Conservation (phyloP, 2,888 invertebrate genomes). For the Orthosia gothica region DNA sequence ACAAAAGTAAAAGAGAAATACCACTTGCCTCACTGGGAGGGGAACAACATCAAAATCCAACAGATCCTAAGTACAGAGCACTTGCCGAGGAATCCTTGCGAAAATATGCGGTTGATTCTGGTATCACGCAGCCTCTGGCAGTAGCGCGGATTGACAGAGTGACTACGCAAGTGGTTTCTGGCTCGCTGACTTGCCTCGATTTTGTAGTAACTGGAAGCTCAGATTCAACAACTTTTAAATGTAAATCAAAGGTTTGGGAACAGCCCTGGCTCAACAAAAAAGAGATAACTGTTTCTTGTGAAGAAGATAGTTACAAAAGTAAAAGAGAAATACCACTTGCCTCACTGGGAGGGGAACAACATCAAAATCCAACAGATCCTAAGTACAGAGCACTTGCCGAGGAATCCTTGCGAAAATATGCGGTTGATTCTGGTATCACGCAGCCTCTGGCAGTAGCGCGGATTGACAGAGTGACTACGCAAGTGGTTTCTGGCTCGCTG, state of each 20-base stretch:
- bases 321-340: neutral
- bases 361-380: neutral
- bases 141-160: conserved; percentile 62
- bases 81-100: conserved; percentile 41
- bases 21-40: no score
- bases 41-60: no score
- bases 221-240: no score
- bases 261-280: no score
- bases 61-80: no score
- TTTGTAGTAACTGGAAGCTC: no score
- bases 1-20: no score
- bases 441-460: conserved; percentile 41
- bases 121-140: conserved; percentile 36
- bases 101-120: conserved; percentile 51
- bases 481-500: conserved; percentile 68
- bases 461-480: conserved; percentile 65
- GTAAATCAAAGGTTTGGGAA: no score
- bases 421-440: conserved; percentile 4
- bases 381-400: conserved; percentile 33
- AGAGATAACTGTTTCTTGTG: no score
- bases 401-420: conserved; percentile 41
- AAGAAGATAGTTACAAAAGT: neutral
- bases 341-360: no score
- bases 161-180: conserved; percentile 70
- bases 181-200: conserved; percentile 12